These are phyloP conservation scores for Bombus polaris DNA, from an alignment of 1,140 invertebrate species.

Conservation along the genomic window DNA sequence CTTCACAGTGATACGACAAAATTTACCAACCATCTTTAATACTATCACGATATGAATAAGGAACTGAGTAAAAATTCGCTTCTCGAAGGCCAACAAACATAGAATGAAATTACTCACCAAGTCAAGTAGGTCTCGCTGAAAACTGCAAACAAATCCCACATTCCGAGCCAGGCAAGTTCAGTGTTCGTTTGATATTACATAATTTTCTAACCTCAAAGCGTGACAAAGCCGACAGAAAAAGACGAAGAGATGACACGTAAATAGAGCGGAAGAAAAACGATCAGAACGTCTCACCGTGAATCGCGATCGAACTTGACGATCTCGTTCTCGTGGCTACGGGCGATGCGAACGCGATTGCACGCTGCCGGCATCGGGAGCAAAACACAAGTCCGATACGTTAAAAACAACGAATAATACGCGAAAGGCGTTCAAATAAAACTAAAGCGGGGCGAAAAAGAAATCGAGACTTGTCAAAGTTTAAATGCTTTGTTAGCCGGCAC, in stretches of 20 bases:
- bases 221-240: neutral
- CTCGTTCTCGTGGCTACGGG: constrained; percentile 8
- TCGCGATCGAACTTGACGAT: constrained; percentile 39
- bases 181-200: constrained; percentile 53
- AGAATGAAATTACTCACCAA: constrained; percentile 50
- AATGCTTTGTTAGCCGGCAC: constrained; percentile 19
- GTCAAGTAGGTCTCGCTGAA: constrained; percentile 48
- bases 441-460: neutral
- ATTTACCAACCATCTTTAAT: no score
- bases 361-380: neutral
- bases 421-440: constrained; percentile 28
- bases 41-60: neutral
- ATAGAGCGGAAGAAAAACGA: constrained; percentile 49
- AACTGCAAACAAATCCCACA: constrained; percentile 56
- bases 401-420: constrained; percentile 6
- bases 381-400: neutral
- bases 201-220: constrained; percentile 34
- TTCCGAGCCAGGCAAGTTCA: constrained; percentile 60
- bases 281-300: constrained; percentile 30
- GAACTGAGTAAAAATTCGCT: neutral
- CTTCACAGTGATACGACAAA: no score
- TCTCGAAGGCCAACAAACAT: neutral
- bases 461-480: constrained; percentile 36
- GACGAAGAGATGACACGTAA: neutral
- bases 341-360: neutral